These are phyloP conservation scores for Chymomyza caudatula DNA, from an alignment of 2,888 invertebrate genomes.

Conservation along the genomic window DNA sequence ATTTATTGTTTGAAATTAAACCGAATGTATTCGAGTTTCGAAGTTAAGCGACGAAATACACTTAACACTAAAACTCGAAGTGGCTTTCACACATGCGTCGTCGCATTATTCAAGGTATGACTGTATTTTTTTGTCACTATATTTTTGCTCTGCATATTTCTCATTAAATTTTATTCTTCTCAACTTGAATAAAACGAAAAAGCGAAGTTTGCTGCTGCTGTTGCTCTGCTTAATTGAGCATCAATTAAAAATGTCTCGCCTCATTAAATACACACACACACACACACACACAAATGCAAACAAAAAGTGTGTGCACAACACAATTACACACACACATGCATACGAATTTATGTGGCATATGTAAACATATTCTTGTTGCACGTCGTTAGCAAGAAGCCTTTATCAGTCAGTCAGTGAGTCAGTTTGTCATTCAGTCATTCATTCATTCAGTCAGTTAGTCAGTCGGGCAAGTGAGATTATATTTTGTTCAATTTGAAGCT, in stretches of 20 bases:
- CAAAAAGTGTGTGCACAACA: not conserved
- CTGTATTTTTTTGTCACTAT: slow-evolving; percentile 2
- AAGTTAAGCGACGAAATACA: too few relatives aligned
- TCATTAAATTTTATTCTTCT: slow-evolving; percentile 10
- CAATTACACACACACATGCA: slow-evolving; percentile 7
- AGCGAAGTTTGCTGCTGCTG: slow-evolving; percentile 10
- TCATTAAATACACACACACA: slow-evolving; percentile 52
- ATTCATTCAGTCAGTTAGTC: slow-evolving; percentile 7
- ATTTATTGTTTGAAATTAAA: too few relatives aligned
- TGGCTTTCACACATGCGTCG: too few relatives aligned
- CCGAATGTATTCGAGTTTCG: too few relatives aligned
- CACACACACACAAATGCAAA: not conserved
- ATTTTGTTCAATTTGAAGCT: not conserved
- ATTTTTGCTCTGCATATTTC: slow-evolving; percentile 3
- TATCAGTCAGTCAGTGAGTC: slow-evolving; percentile 5
- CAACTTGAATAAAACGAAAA: not conserved
- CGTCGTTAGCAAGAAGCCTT: not conserved
- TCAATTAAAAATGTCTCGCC: slow-evolving; percentile 68
- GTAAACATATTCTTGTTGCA: not conserved
- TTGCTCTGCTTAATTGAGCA: slow-evolving; percentile 61
- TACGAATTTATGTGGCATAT: not conserved
- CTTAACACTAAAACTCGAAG: too few relatives aligned
- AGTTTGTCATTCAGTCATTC: too few relatives aligned
- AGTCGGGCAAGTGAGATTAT: not conserved
- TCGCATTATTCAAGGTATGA: not conserved